Conservation (phyloP, 2,113 vertebrate species). For the Procavia capensis region DNA sequence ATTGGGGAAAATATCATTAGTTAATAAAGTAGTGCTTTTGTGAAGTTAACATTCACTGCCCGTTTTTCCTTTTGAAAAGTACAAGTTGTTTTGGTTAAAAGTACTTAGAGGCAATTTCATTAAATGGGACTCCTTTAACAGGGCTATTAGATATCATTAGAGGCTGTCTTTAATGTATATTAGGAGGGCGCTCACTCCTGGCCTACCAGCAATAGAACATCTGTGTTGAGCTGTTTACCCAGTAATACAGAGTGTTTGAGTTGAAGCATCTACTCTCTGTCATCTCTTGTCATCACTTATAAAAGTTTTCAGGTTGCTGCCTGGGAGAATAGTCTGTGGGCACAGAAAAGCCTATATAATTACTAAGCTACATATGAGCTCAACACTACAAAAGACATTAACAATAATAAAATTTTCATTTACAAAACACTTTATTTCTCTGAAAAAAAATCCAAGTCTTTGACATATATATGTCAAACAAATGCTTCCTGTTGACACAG, state of each 20-base stretch:
- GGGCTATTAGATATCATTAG: conserved; percentile 60
- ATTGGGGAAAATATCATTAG: conserved; percentile 60
- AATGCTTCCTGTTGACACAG: not conserved
- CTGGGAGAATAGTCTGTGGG: not conserved
- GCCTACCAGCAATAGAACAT: conserved; percentile 50
- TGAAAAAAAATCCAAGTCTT: conserved; percentile 32
- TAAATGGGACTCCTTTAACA: conserved; percentile 62
- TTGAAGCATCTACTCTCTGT: not conserved
- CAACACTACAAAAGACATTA: conserved; percentile 16
- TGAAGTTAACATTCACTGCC: conserved; percentile 59
- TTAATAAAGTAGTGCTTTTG: conserved; percentile 72
- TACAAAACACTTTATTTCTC: conserved; percentile 27
- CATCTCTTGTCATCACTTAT: conserved; percentile 33
- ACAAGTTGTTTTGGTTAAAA: conserved; percentile 61
- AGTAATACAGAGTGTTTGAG: conserved; percentile 17
- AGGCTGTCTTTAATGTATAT: conserved; percentile 59
- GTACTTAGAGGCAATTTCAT: conserved; percentile 72
- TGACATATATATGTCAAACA: not conserved
- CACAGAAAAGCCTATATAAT: conserved; percentile 18
- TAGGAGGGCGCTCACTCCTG: conserved; percentile 27
- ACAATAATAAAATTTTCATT: conserved; percentile 5
- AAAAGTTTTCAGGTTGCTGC: not conserved
- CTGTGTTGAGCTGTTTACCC: conserved; percentile 55
- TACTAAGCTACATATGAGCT: not conserved
- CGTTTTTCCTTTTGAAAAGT: conserved; percentile 71